These are phyloP conservation scores for Hemithea aestivaria DNA, from an alignment of 2,888 invertebrate genomes.

Conservation along the genomic window DNA sequence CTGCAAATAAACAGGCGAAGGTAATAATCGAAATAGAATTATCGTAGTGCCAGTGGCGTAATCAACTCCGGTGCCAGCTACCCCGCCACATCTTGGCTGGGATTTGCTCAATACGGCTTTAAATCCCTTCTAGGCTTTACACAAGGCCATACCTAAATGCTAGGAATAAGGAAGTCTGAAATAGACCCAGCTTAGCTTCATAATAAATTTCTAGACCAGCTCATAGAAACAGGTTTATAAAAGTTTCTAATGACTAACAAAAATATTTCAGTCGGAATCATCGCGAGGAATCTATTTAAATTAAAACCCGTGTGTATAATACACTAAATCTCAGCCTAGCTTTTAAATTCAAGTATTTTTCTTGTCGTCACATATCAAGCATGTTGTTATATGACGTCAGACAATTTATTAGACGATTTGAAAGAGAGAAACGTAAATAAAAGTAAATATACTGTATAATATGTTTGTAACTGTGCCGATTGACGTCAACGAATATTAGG, in stretches of 20 bases:
- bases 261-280: too few species aligned
- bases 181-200: too few species aligned
- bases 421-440: slow-evolving; percentile 17
- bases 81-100: slow-evolving; percentile 48
- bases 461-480: slow-evolving; percentile 36
- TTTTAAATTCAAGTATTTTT: slow-evolving; percentile 3
- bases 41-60: slow-evolving; percentile 66
- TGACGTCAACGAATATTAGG: slow-evolving; percentile 47
- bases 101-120: slow-evolving; percentile 43
- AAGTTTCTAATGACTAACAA: too few species aligned
- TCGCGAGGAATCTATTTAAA: too few species aligned
- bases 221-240: too few species aligned
- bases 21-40: slow-evolving; percentile 78
- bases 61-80: slow-evolving; percentile 61
- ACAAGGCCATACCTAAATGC: slow-evolving; percentile 14
- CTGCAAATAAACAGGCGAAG: slow-evolving; percentile 74
- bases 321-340: background rate
- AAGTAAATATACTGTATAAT: slow-evolving; percentile 27
- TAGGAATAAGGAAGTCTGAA: too few species aligned
- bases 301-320: too few species aligned
- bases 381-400: slow-evolving; percentile 10
- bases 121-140: slow-evolving; percentile 28
- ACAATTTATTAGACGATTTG: slow-evolving; percentile 14
- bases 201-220: too few species aligned
- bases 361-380: slow-evolving; percentile 6